Base-by-base conservation (phyloP, 2,888 invertebrate genomes). In the Strigamia transsilvanica region DNA sequence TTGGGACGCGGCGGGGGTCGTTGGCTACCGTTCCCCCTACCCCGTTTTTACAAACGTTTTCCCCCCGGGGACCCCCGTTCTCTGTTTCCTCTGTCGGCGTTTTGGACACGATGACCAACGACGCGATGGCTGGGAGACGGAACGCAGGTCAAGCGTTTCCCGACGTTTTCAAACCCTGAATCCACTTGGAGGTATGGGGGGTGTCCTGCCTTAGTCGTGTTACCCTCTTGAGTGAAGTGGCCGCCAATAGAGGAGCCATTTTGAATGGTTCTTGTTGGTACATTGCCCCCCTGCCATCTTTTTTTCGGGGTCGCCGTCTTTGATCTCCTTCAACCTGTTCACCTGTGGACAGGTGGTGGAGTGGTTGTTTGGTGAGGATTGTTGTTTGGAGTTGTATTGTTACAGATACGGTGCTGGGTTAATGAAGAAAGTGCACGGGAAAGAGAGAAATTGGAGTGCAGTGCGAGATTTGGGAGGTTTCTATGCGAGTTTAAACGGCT, bases 191-290 rank as follows among this genome's bases (percentile, higher is more conserved):
- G 79, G 79, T 41, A 79, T 10, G 9, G 38, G 38, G 79, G 42
- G 41, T 23, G 1, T n/a, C 4, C 21, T 41, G 0, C n/a, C 38
- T 41, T 21, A 15, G 42, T 42, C 79, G 38, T 79, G 79, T 79
- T 79, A 79, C 79, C 79, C 79, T 41, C 79, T 79, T 41, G 79
- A 79, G 79, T 79, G 79, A 79, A 79, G 79, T 79, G 79, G 73
- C 73, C 73, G 73, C 73, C 73, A 73, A 73, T 73, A 73, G 73
- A 27, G 73, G 73, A 23, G 73, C 61, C 61, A 27, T 73, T 73
- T 73, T 73, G 27, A 73, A 73, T 73, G 73, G 32, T 73, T 73
- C 73, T 73, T 73, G 73, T 73, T 32, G 73, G 73, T 73, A 73
- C 73, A 73, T 73, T 32, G 27, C 73, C n/a, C 73, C 32, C 73